Conservation (phyloP, 2,113 vertebrate genomes). For the Marmota flaviventris region DNA sequence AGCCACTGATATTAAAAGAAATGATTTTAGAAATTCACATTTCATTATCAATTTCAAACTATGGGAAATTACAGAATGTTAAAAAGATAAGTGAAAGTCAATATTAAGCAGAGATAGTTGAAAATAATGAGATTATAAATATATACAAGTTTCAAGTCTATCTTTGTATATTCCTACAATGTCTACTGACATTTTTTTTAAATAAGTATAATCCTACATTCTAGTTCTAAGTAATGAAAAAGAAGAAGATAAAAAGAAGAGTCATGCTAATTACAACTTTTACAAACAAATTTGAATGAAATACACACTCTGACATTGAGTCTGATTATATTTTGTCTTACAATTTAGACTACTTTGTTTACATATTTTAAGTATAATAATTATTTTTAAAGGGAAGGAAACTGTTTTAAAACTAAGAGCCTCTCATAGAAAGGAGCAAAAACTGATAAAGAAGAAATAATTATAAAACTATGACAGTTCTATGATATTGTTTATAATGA, state of each 20-base stretch:
- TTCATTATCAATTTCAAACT: background rate
- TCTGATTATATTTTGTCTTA: background rate
- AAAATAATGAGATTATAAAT: background rate
- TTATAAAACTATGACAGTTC: background rate
- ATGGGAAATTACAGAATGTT: background rate
- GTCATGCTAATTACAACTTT: background rate
- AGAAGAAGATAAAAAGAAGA: background rate
- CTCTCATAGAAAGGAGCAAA: background rate
- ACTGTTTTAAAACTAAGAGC: background rate
- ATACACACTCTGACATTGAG: background rate
- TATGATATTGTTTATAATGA: background rate
- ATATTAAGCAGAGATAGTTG: background rate
- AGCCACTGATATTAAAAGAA: background rate
- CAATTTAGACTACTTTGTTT: background rate
- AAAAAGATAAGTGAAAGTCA: background rate
- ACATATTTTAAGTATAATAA: background rate
- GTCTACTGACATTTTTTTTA: background rate
- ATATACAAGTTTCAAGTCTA: background rate
- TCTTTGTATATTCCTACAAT: background rate
- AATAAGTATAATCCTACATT: background rate
- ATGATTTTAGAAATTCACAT: background rate
- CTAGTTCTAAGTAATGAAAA: background rate
- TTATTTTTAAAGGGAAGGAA: slow-evolving; percentile 12
- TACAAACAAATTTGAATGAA: background rate
- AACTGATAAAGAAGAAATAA: background rate